A percentile compares a stretch with the other conserved stretches of the same genome.
phyloP scores from a whole-genome alignment of 2,113 vertebrate genomes.

The Herpetotheres cachinnans region DNA sequence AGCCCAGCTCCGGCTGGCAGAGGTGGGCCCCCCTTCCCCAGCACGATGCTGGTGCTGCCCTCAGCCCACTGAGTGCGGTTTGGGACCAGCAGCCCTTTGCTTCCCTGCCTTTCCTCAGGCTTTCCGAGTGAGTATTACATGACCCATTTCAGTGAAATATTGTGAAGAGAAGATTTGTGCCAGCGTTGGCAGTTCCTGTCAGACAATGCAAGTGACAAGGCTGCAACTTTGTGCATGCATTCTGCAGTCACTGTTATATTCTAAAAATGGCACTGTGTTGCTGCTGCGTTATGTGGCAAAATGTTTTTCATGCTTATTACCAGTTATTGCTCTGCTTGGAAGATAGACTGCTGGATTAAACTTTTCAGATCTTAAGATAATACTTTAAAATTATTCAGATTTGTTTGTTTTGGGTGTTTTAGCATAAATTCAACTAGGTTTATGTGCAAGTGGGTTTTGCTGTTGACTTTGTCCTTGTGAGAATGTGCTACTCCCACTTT shows the following conservation, averaged over 20 bases:
- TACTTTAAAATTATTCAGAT: accelerated
- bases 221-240: neutral
- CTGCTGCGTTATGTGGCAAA: neutral
- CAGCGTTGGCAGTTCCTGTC: neutral
- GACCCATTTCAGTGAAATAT: neutral
- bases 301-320: neutral
- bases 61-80: accelerated
- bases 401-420: neutral
- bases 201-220: neutral
- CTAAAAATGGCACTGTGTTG: neutral
- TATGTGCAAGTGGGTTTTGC: neutral
- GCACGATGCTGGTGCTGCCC: neutral
- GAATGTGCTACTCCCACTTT: neutral
- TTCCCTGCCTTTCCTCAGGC: neutral
- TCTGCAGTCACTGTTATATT: neutral
- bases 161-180: neutral
- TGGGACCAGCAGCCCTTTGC: neutral
- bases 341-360: neutral
- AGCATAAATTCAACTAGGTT: neutral
- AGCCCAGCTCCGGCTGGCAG: neutral
- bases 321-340: neutral
- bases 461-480: neutral
- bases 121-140: accelerated
- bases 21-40: neutral
- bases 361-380: neutral